Conservation (phyloP, 2,113 vertebrate species). For the Oenanthe melanoleuca region DNA sequence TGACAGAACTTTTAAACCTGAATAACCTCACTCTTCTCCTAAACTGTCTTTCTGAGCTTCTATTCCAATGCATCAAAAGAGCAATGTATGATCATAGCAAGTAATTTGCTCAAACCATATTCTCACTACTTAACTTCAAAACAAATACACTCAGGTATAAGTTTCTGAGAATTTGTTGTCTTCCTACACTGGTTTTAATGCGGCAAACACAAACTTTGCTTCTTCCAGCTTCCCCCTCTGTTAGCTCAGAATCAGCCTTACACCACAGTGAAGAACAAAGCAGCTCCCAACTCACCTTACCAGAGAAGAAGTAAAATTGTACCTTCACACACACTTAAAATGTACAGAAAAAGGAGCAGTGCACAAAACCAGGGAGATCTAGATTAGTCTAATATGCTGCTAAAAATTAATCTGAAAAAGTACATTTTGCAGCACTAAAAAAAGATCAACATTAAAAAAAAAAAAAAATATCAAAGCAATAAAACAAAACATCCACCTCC, state of each 20-base stretch:
- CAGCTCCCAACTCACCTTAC: background rate
- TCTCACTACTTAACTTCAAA: background rate
- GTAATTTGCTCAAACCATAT: background rate
- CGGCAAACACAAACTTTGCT: background rate
- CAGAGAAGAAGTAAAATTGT: background rate
- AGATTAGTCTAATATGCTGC: background rate
- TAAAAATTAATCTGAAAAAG: background rate
- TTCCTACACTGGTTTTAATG: background rate
- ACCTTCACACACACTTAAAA: background rate
- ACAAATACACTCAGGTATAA: background rate
- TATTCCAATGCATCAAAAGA: background rate
- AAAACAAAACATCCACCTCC: background rate
- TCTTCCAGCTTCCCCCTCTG: background rate
- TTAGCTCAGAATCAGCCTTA: background rate
- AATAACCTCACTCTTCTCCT: background rate
- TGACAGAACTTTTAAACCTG: background rate
- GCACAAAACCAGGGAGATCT: background rate
- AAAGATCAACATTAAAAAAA: too few species aligned
- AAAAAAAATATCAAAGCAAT: background rate
- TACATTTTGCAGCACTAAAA: background rate
- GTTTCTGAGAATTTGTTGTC: background rate
- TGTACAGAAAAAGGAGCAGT: background rate
- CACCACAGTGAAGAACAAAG: background rate
- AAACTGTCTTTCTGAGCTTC: background rate
- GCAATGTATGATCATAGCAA: background rate